Evolutionary conservation across 2,113 vertebrate genomes (phyloP).

Genomic region (Tretioscincus oriximinensis): DNA sequence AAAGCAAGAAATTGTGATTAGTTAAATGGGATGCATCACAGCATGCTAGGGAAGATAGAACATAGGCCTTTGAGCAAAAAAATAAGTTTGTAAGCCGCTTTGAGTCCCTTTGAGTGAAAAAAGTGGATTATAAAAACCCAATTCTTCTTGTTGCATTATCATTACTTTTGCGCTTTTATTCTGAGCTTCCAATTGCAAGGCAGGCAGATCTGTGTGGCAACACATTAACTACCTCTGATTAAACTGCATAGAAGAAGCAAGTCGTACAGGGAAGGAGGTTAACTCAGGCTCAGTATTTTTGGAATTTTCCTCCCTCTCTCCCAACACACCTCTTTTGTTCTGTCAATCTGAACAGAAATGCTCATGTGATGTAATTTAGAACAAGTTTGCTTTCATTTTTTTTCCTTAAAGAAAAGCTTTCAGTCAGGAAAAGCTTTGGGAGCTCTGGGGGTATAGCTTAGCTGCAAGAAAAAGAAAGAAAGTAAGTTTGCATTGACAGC

Average conservation of each 20-base stretch:
- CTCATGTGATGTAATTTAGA: conserved; percentile 71
- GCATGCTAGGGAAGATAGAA: no score
- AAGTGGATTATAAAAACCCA: no score
- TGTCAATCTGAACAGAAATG: conserved; percentile 71
- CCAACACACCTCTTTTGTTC: conserved; percentile 66
- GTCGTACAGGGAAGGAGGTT: conserved; percentile 54
- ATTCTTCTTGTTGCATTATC: no score
- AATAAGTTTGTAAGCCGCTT: no score
- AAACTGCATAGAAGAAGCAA: conserved; percentile 44
- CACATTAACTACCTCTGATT: conserved; percentile 10
- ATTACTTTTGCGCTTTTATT: background rate
- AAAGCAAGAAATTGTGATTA: no score
- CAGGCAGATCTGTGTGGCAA: conserved; percentile 42
- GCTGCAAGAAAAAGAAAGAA: conserved; percentile 67
- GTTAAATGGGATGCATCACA: no score
- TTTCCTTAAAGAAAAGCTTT: conserved; percentile 66
- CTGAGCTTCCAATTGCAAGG: background rate
- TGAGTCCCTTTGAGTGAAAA: no score
- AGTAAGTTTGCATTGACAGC: conserved; percentile 73
- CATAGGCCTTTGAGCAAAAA: no score
- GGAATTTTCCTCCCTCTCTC: conserved; percentile 35
- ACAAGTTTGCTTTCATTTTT: conserved; percentile 51
- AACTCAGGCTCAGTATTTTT: conserved; percentile 62
- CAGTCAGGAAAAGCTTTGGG: conserved; percentile 70
- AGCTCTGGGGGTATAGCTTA: conserved; percentile 73